Evolutionary conservation across 1,140 invertebrate genomes (phyloP).

Genomic region (Drosophila funebris): DNA sequence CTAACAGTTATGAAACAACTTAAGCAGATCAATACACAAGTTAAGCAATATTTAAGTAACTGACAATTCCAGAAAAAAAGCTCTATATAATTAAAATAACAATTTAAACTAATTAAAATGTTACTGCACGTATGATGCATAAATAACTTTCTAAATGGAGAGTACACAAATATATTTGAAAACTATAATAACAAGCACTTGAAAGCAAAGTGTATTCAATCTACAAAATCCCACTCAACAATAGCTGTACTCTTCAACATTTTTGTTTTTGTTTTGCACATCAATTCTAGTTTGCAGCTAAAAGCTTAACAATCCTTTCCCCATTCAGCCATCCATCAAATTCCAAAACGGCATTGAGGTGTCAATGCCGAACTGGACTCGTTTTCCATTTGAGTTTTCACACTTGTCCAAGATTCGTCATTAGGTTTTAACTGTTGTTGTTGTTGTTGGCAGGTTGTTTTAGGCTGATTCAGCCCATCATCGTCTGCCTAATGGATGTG

Average conservation of each 20-base stretch:
- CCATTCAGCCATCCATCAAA: constrained; percentile 26
- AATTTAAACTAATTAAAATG: too few species aligned
- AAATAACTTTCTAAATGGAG: too few species aligned
- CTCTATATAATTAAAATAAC: too few species aligned
- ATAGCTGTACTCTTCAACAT: neutral
- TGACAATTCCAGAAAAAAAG: too few species aligned
- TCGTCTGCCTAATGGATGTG: constrained; percentile 55
- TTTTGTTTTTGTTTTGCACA: neutral
- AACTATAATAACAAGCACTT: neutral
- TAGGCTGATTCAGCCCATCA: constrained; percentile 29
- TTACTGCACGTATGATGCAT: too few species aligned
- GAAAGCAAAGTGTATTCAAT: neutral
- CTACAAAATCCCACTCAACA: neutral
- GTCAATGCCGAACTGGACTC: constrained; percentile 45
- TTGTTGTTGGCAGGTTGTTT: neutral
- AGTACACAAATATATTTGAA: too few species aligned
- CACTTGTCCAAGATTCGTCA: constrained; percentile 53
- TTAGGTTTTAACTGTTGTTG: constrained; percentile 18
- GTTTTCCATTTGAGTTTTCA: constrained; percentile 60
- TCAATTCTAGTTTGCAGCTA: constrained; percentile 26
- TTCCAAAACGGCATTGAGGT: constrained; percentile 56
- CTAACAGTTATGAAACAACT: too few species aligned
- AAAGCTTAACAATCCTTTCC: constrained; percentile 32
- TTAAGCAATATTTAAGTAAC: too few species aligned
- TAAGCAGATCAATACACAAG: too few species aligned